Evolutionary conservation across 1,140 invertebrate species (phyloP).

Genomic region (Bombus cullumanus): DNA sequence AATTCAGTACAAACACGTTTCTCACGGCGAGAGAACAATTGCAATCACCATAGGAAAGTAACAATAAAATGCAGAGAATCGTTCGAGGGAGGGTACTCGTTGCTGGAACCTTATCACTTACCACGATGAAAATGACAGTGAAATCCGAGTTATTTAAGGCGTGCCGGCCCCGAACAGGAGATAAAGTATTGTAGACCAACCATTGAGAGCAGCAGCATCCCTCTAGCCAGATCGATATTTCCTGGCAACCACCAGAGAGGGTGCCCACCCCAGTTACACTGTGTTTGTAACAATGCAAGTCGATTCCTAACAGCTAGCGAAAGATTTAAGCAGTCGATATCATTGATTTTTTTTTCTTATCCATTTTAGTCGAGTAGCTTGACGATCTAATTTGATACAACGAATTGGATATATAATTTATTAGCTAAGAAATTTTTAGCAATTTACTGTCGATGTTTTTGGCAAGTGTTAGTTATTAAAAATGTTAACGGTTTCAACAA

Average conservation of each 20-base stretch:
- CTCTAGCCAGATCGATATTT: conserved; percentile 75
- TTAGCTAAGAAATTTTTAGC: not conserved
- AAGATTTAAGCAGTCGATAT: conserved; percentile 50
- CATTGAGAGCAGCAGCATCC: conserved; percentile 69
- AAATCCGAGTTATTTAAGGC: conserved; percentile 69
- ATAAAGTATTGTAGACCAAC: conserved; percentile 66
- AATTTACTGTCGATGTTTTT: not conserved
- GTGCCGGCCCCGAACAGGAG: conserved; percentile 52
- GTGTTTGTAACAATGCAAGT: conserved; percentile 77
- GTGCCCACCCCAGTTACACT: conserved; percentile 64
- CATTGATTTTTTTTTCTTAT: not conserved
- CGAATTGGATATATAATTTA: not conserved
- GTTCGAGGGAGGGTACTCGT: not conserved
- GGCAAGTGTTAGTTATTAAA: not conserved
- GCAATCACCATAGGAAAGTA: no score
- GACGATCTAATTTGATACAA: not conserved
- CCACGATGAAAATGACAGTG: conserved; percentile 45
- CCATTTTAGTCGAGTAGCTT: not conserved
- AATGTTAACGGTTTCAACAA: no score
- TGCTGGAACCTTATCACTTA: not conserved
- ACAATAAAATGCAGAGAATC: no score
- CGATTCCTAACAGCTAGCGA: conserved; percentile 68
- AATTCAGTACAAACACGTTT: not conserved
- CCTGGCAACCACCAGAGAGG: conserved; percentile 76
- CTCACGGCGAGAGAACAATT: no score